Evolutionary conservation across 2,797 vertebrate species (phyloP), one percentile per base, ranked within the genome.

Genomic region (Pseudomugil gertrudae): DNA sequence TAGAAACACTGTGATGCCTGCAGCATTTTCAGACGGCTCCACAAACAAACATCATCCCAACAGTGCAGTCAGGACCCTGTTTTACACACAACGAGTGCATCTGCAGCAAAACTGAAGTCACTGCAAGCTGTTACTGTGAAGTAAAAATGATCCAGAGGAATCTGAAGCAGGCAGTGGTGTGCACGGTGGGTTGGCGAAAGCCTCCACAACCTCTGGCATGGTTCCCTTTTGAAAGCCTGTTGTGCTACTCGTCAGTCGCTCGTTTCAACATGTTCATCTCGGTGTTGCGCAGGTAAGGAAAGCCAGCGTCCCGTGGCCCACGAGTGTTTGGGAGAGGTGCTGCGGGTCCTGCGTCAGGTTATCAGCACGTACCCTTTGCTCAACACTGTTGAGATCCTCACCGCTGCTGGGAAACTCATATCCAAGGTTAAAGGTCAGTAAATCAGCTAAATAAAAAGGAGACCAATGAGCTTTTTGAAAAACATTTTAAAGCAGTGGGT

Each of bases 311-410:
- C 95, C 0, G 24, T 95, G 77, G 97, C 97, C 45, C 96, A 98
- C 0, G 97, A 98, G 87, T 95, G 94, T 78, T 82, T 99, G 76
- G 96, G 96, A 0, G 98, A 99, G 75, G 95, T 96, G n/a, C 90
- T 99, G 17, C 93, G 97, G 1, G 87, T 97, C 67, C 91, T 99
- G 78, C 95, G 95, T 0, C 97, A 98, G 90, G 90, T 99, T 78
- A 97, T 98, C 84, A 93, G 15, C 92, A 96, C 94, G 14, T 97
- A 98, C 85, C 97, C 96, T 0, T 94, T 98, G 83, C 96, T 99
- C 65, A 99, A 98, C 92, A 99, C 98, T 0, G 89, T 99, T 89
- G 98, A 99, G 92, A 97, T 95, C 1, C 94, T 99, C 77, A 99
- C 96, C 0, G 97, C 98, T 0, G 96, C 97, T 0, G 97, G 98